phyloP scores from a whole-genome alignment of 2,888 invertebrate species.

The Pyrrhia umbra region DNA sequence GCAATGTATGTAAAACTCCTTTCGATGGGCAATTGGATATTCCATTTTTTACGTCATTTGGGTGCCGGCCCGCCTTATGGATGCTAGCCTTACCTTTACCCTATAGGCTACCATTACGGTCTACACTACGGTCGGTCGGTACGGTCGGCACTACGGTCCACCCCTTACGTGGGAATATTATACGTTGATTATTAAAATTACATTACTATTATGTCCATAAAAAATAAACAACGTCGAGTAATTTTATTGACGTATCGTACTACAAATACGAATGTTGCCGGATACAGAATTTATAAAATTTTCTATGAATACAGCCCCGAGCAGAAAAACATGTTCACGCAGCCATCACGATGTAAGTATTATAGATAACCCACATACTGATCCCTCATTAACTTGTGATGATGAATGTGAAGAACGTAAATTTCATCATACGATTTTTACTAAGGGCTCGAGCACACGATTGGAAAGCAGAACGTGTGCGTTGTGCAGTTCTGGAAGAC shows the following conservation, averaged over 20 bases:
- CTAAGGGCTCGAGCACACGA: not conserved
- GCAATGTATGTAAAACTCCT: too few species aligned
- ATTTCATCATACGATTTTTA: conserved; percentile 44
- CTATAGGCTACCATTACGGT: too few species aligned
- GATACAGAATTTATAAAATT: not conserved
- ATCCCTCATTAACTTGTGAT: conserved; percentile 39
- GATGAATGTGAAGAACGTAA: conserved; percentile 22
- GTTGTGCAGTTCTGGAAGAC: not conserved
- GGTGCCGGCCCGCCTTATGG: too few species aligned
- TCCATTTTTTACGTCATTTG: too few species aligned
- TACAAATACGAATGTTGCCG: not conserved
- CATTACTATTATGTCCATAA: not conserved
- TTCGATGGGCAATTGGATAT: too few species aligned
- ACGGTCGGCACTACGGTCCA: too few species aligned
- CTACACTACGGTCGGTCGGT: too few species aligned
- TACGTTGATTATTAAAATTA: too few species aligned
- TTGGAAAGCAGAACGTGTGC: not conserved
- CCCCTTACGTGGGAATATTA: too few species aligned
- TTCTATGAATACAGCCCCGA: conserved; percentile 2
- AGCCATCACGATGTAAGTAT: conserved; percentile 24
- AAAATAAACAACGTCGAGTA: not conserved
- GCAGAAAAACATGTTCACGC: conserved; percentile 48
- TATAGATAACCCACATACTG: conserved; percentile 44
- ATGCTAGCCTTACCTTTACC: too few species aligned
- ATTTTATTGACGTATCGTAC: too few species aligned